Base-by-base conservation (phyloP, 64 coral and sea anemone genomes). In the Porites australiensis region DNA sequence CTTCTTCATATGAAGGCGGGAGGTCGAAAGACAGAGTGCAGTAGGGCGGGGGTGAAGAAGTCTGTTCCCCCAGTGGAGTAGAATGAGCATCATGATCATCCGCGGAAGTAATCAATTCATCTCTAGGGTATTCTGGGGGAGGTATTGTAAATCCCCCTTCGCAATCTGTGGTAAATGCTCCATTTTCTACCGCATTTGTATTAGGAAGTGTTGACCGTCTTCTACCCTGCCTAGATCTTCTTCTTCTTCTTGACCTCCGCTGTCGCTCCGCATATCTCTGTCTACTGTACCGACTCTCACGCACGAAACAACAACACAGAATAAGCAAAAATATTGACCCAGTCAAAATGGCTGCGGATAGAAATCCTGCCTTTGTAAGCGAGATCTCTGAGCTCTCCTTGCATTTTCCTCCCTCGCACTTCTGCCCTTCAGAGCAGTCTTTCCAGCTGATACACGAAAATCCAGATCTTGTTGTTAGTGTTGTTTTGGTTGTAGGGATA, bases 291-390 rank as follows among this genome's bases (percentile, higher is more conserved):
- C 71, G 86, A 50, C 81, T 70, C 48, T 93, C 91, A 44, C 70
- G 66, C 13, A 87, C 75, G 61, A 93, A 93, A 85, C 91, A 87
- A 53, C 77, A 93, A 16, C 91, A 93, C 47, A 93, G 54, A 43
- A 93, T 70, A 4, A 85, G 50, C 6, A 93, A 53, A 72, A 93
- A 93, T 12, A 93, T 70, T 13, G 91, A 62, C 22, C 81, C 81
- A 4, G 91, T 93, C 16, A 93, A 43, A 53, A 93, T 93, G 19
- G 91, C 82, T 18, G 91, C 91, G 3, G 91, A 93, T 48, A 93
- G 52, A 58, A 93, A 93, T 21, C 91, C 91, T 12, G 91, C 91
- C 58, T 76, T 86, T 64, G 82, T 83, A 12, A 68, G 63, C 60
- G 68, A 23, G 8, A 20, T 19, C n/a, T 83, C 22, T 50, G 81